These are phyloP conservation scores for Anadara kagoshimensis DNA, from an alignment of 1,140 invertebrate genomes.

Conservation along the genomic window DNA sequence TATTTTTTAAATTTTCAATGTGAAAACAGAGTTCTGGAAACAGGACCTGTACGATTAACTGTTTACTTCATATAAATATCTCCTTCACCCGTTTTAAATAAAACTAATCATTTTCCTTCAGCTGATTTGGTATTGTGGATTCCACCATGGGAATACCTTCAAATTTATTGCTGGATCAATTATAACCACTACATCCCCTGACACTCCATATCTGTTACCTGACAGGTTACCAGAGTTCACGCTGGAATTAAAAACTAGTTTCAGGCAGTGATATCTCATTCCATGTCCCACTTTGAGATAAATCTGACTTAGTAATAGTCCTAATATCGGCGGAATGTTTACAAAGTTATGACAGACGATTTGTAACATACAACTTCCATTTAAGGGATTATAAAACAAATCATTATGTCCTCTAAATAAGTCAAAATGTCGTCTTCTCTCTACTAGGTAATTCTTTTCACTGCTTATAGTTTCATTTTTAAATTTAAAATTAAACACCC, in stretches of 20 bases:
- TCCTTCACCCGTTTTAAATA: not conserved
- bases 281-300: constrained; percentile 78
- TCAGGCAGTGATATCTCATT: constrained; percentile 78
- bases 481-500: constrained; percentile 79
- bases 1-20: too few relatives aligned
- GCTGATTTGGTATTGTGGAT: constrained; percentile 78
- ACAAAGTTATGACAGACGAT: constrained; percentile 71
- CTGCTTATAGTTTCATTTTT: constrained; percentile 45
- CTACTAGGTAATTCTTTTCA: constrained; percentile 32
- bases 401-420: constrained; percentile 75
- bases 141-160: constrained; percentile 83
- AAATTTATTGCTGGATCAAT: constrained; percentile 81
- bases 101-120: too few relatives aligned
- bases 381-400: constrained; percentile 79
- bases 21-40: too few relatives aligned
- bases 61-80: not conserved
- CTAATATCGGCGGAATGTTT: constrained; percentile 78
- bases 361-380: constrained; percentile 79
- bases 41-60: not conserved
- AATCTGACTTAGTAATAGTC: constrained; percentile 79
- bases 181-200: constrained; percentile 64
- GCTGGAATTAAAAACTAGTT: constrained; percentile 77
- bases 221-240: constrained; percentile 51
- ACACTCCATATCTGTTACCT: constrained; percentile 68
- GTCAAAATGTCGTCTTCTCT: constrained; percentile 27